Evolutionary conservation across 2,797 vertebrate genomes (phyloP), one percentile per base, ranked within the genome.

Genomic region (Smutsia gigantea): DNA sequence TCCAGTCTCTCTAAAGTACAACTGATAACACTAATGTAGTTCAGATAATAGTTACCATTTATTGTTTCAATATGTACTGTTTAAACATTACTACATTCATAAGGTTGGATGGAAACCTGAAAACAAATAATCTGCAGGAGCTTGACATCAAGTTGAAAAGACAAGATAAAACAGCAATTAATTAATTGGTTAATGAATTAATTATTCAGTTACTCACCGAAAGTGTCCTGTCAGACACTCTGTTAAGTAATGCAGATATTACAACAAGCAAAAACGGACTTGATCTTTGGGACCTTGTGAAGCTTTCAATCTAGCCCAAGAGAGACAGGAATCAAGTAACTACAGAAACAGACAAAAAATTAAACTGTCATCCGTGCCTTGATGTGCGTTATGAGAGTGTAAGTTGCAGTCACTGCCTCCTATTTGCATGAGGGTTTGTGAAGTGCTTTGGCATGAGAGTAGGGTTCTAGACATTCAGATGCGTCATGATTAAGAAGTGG

Each of bases 21-120:
- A 46, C 72, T 94, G 95, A 93, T 96, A 93, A 97, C 39, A 3
- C 31, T 77, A 89, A 57, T 61, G 68, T 39, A 92, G 87, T 68
- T 95, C 57, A 93, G 83, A 92, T 82, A 90, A 59, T 23, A 39
- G 53, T 46, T 72, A 63, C 71, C 57, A 55, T 63, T 90, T 61
- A 66, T 49, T 69, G 74, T 75, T 95, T 78, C 59, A 69, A 23
- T 59, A 53, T 19, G 37, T 37, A 19, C 53, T 31, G 15, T 57
- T 90, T 78, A 93, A 59, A 90, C 11, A 0, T 49, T 91, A 91
- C 39, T 59, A 39, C 42, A 37, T 69, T 89, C 69, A 46, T 49
- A 79, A 46, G 31, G 82, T 27, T 84, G 61, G 72, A 90, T 94
- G 27, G 42, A 53, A 87, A 82, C 21, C 72, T n/a, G n/a, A 25